A percentile compares a stretch with the other conserved stretches of the same genome.
phyloP scores from a whole-genome alignment of 1,140 invertebrate genomes.

The Meloidogyne exigua region DNA sequence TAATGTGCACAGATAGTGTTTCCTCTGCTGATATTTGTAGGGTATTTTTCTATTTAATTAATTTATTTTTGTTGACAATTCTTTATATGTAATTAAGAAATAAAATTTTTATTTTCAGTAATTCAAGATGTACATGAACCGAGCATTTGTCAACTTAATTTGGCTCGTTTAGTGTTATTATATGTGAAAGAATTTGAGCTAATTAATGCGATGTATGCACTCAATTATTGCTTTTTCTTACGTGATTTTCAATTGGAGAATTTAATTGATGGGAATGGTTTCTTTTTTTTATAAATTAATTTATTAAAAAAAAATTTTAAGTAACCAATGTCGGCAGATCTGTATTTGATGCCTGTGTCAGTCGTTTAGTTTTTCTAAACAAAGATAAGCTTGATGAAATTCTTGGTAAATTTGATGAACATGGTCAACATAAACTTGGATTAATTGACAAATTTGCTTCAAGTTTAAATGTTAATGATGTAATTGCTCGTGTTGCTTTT shows the following conservation, averaged over 20 bases:
- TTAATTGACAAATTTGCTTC: constrained; percentile 48
- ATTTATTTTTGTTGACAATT: no score
- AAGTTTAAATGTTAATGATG: constrained; percentile 37
- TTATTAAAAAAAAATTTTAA: constrained; percentile 21
- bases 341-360: constrained; percentile 59
- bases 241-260: constrained; percentile 45
- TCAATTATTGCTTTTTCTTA: constrained; percentile 59
- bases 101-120: constrained; percentile 44
- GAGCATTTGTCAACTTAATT: constrained; percentile 51
- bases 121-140: constrained; percentile 42
- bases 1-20: constrained; percentile 37
- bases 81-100: no score
- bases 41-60: background rate
- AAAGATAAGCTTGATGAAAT: constrained; percentile 43
- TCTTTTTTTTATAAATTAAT: background rate
- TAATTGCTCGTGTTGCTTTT: constrained; percentile 42
- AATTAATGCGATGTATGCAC: constrained; percentile 46
- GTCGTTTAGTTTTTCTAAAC: constrained; percentile 53
- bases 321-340: constrained; percentile 28
- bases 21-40: constrained; percentile 33
- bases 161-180: constrained; percentile 55
- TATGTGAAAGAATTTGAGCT: constrained; percentile 60
- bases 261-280: constrained; percentile 21
- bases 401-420: constrained; percentile 41
- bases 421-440: constrained; percentile 41